These are phyloP conservation scores for Caradrina kadenii DNA, from an alignment of 2,888 invertebrate genomes.

Conservation along the genomic window DNA sequence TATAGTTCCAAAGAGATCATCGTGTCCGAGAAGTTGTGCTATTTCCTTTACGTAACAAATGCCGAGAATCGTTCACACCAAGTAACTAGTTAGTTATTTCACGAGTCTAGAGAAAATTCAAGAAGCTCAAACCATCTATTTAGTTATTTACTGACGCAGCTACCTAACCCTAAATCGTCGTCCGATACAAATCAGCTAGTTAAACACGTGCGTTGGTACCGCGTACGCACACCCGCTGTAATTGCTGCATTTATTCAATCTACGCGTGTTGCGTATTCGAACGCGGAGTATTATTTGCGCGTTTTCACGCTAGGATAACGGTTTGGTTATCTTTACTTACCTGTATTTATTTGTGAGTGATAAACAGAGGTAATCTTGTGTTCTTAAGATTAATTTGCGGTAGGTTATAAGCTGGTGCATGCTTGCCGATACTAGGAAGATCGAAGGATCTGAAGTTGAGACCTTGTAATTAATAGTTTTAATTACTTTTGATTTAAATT, in stretches of 20 bases:
- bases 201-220: constrained; percentile 35
- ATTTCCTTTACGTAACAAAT: not conserved
- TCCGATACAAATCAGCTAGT: constrained; percentile 41
- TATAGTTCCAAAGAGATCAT: too few species aligned
- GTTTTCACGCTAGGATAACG: constrained; percentile 57
- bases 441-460: not conserved
- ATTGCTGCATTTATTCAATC: constrained; percentile 65
- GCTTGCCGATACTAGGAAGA: not conserved
- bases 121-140: constrained; percentile 14
- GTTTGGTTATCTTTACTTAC: not conserved
- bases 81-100: not conserved
- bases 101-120: constrained; percentile 1
- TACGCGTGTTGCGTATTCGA: constrained; percentile 46
- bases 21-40: not conserved
- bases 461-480: not conserved
- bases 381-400: not conserved
- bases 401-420: not conserved
- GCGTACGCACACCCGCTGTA: constrained; percentile 39
- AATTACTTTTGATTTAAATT: too few species aligned
- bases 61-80: not conserved
- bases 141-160: constrained; percentile 25
- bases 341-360: constrained; percentile 27
- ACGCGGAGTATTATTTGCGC: constrained; percentile 51
- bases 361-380: constrained; percentile 10
- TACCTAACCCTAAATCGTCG: constrained; percentile 14